Evolutionary conservation across 2,113 vertebrate species (phyloP).

Genomic region (Pleuronectes platessa): DNA sequence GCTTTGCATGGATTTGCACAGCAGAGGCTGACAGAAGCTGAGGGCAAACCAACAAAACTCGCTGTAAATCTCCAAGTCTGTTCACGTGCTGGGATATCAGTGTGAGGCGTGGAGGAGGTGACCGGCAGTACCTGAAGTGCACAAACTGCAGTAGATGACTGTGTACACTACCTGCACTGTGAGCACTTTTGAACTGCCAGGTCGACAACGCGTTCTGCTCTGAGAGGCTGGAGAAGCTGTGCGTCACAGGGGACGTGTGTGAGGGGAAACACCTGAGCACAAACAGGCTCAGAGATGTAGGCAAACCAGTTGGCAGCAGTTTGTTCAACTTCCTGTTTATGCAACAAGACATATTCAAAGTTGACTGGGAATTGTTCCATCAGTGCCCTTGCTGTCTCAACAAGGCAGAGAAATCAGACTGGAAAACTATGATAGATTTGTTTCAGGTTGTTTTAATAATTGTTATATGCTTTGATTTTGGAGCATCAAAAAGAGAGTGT

Average conservation of each 20-base stretch:
- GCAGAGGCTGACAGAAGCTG: conserved; percentile 85
- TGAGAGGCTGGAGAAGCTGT: background rate
- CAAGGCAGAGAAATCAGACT: too few relatives aligned
- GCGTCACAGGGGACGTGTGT: background rate
- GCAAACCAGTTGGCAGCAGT: background rate
- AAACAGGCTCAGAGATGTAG: background rate
- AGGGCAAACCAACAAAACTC: conserved; percentile 98
- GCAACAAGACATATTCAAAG: background rate
- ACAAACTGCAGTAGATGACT: conserved; percentile 94
- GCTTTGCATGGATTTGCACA: conserved; percentile 99
- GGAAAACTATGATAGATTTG: too few relatives aligned
- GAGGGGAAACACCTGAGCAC: background rate
- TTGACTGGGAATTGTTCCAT: background rate
- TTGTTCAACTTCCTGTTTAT: background rate
- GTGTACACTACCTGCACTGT: conserved; percentile 96
- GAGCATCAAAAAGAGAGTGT: too few relatives aligned
- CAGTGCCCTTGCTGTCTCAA: too few relatives aligned
- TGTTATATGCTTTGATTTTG: background rate
- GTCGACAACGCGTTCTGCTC: conserved; percentile 62
- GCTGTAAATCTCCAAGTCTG: conserved; percentile 69
- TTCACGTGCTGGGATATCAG: too few relatives aligned
- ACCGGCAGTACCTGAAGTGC: conserved; percentile 94
- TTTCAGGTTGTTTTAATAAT: background rate
- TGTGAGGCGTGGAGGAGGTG: conserved; percentile 44
- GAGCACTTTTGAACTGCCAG: conserved; percentile 97